Evolutionary conservation across 2,888 invertebrate genomes (phyloP), one percentile per base, ranked within the genome.

Genomic region (Diplolepis rosae): DNA sequence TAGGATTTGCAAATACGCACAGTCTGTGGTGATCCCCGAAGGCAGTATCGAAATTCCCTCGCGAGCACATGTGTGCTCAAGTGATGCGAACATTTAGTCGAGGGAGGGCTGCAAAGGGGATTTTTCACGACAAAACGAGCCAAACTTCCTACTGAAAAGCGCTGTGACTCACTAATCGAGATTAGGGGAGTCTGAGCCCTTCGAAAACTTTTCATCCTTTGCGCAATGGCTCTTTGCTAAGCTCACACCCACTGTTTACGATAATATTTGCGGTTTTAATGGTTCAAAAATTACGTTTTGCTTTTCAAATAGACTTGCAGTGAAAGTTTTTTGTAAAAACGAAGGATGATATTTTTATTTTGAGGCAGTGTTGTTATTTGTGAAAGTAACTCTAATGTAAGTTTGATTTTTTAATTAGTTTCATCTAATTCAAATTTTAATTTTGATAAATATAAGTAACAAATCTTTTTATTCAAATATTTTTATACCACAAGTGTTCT

Each of bases 21-120:
- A 70, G 70, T 75, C 54, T 52, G 18, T 24, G 51, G 39, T 48
- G 67, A 50, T 30, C 68, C 68, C 66, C 54, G 27, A 35, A 32
- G 22, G 32, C 42, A 72, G 75, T 48, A 66, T 45, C 51, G 82
- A 84, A 86, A 87, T 86, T 87, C 87, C 87, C 86, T 83, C 80
- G 87, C 84, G 83, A 80, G 80, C 83, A 85, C 85, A 83, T 82
- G 82, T 84, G 84, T 75, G 75, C 77, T 66, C 76, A 74, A 79
- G 77, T 61, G 39, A 61, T 61, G 39, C 39, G 61, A 39, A 61
- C 61, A 61, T 61, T 61, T 32, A 56, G 5, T 7, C 54, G 6
- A 18, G 18, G 22, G 61, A 61, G 39, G 35, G 35, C 22, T 39
- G n/a, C 61, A 22, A 61, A 35, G 61, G 61, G 61, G 61, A 61